Evolutionary conservation across 2,888 invertebrate species (phyloP), one percentile per base, ranked within the genome.

Genomic region (Cotesia congregata): DNA sequence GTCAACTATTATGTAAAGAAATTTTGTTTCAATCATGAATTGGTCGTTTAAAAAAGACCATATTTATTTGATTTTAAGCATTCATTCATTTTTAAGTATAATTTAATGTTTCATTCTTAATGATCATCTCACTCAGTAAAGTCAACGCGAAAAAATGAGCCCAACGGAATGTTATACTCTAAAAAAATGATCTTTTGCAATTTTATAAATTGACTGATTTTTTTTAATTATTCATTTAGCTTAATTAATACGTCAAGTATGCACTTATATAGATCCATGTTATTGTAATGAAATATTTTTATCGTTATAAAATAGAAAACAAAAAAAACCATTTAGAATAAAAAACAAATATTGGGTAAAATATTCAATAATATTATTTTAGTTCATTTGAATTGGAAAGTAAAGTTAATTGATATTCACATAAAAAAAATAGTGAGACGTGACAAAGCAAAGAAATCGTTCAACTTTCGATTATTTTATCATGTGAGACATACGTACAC

Each of bases 401-500:
- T 82, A 79, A 81, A 70, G 68, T 59, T 77, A 60, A 81, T 83
- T 75, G 83, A 72, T 67, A 41, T 78, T 75, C 74, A 80, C 73
- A 84, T 83, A n/a, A 83, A 82, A 82, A 83, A 81, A 83, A 82
- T 82, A 83, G 81, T 84, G 81, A 83, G 85, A 84, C 83, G 83
- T 84, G 81, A 83, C 82, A 84, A 86, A 83, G 83, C 84, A 84
- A 83, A 82, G 82, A 81, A 82, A 80, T 81, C 50, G 50, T 81
- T 80, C 83, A 83, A 81, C 81, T 79, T 83, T 84, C 83, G 83
- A 84, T 86, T 85, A 84, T 84, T 81, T 85, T 85, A 86, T 84
- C 85, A 85, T 85, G 84, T 84, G 82, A 83, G 83, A 81, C 84
- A 85, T 88, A 89, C 89, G 88, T 89, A 89, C 89, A 89, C 88